phyloP scores from a whole-genome alignment of 1,140 invertebrate genomes.

The Bombyx mandarina region DNA sequence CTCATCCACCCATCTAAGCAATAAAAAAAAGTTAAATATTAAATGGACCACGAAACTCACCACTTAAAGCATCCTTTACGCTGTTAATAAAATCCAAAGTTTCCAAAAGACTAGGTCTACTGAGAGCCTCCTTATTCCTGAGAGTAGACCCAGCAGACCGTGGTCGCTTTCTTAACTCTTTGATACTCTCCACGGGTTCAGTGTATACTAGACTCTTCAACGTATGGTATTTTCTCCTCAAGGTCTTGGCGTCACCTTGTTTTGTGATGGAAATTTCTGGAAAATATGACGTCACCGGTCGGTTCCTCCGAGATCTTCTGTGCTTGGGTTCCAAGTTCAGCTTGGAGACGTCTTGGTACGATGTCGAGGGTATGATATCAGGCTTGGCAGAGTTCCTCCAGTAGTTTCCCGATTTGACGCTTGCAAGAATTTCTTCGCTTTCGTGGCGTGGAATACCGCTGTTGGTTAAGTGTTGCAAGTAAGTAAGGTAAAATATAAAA shows the following conservation, averaged over 20 bases:
- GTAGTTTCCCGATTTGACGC: constrained; percentile 47
- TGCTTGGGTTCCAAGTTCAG: constrained; percentile 26
- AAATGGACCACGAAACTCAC: constrained; percentile 24
- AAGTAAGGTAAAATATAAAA: too few species aligned
- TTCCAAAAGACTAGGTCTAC: constrained; percentile 54
- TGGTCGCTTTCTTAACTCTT: constrained; percentile 42
- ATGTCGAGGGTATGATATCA: constrained; percentile 46
- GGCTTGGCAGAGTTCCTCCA: constrained; percentile 55
- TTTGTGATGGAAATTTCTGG: constrained; percentile 59
- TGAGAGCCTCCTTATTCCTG: constrained; percentile 43
- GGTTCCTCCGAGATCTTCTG: constrained; percentile 24
- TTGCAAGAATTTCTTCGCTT: constrained; percentile 50
- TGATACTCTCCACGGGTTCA: constrained; percentile 51
- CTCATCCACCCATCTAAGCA: too few species aligned
- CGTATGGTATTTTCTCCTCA: constrained; percentile 54
- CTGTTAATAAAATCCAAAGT: constrained; percentile 61
- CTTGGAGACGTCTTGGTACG: constrained; percentile 22
- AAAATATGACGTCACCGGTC: constrained; percentile 42
- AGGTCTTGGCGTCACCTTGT: constrained; percentile 47
- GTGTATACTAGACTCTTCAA: constrained; percentile 53
- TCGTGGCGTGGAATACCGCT: constrained; percentile 20
- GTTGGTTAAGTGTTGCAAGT: too few species aligned
- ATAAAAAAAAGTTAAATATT: neutral
- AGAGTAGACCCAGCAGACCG: constrained; percentile 52
- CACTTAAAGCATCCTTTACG: constrained; percentile 51